Conservation (phyloP, 2,797 vertebrate species). For the Neosilurus hyrtlii region DNA sequence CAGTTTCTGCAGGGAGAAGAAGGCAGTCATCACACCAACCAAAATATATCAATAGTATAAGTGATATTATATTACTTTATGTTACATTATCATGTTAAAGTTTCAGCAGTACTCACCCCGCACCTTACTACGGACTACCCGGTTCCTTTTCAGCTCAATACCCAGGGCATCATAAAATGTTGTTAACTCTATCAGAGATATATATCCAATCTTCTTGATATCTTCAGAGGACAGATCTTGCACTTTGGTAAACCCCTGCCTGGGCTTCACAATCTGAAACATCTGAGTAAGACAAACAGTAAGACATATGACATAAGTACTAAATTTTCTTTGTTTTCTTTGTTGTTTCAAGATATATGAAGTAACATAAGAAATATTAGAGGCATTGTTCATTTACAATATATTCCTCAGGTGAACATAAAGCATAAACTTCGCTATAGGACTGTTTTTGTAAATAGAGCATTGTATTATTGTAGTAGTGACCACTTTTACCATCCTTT, state of each 20-base stretch:
- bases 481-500: neutral
- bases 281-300: conserved; percentile 55
- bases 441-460: neutral
- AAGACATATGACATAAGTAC: neutral
- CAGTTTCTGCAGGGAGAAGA: conserved; percentile 73
- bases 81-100: no score
- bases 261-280: conserved; percentile 68
- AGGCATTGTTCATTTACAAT: neutral
- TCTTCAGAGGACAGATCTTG: conserved; percentile 87
- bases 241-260: conserved; percentile 79
- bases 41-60: neutral
- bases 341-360: no score
- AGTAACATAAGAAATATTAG: no score
- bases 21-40: conserved; percentile 21
- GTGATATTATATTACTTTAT: neutral
- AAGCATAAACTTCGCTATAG: neutral
- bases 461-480: neutral
- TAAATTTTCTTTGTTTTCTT: no score
- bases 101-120: conserved; percentile 70
- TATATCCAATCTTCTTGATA: conserved; percentile 84
- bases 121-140: conserved; percentile 70
- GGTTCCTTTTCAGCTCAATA: conserved; percentile 83
- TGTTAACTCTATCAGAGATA: conserved; percentile 88
- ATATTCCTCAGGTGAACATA: neutral
- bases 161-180: conserved; percentile 87